Base-by-base conservation (phyloP, 2,888 invertebrate genomes). In the Lottia gigantea region DNA sequence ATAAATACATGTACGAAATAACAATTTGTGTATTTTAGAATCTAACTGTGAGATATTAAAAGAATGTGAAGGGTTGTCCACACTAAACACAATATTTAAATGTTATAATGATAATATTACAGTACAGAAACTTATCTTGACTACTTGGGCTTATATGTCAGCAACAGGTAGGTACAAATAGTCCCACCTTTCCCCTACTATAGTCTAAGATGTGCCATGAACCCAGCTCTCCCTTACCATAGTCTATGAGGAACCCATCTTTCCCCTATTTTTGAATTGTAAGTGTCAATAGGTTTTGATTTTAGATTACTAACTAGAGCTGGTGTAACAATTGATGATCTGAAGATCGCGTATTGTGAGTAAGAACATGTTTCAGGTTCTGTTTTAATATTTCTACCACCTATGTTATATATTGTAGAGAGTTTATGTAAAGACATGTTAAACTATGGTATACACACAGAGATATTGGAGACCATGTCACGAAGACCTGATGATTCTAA, bases 381-480 rank as follows among this genome's bases (percentile, higher is more conserved):
- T n/a, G n/a, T n/a, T n/a, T n/a, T n/a, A n/a, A n/a, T n/a, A n/a
- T n/a, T n/a, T n/a, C n/a, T n/a, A 31, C 2, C 31, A 31, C 2
- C 6, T 6, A 2, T 31, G 31, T 31, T 31, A 4, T 19, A 19
- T 15, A 2, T 67, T 64, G 3, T 72, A 79, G 79, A 73, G 16
- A 74, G 71, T 11, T 64, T 78, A 45, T 66, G 69, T 11, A 46
- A 71, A 0, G 67, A 74, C 12, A 49, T 79, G 62, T 66, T 78
- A 16, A 63, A 68, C 15, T 65, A 72, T 3, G 76, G 72, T 0
- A 62, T 73, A 8, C 78, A 78, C 47, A 66, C 71, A 3, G 76
- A 80, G 40, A 76, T 82, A 14, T 71, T 83, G 63, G 76, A 76
- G 1, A 77, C 76, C 14, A 81, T 83, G 82, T 80, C 81, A 49